Evolutionary conservation across 2,113 vertebrate genomes (phyloP), one percentile per base, ranked within the genome.

Genomic region (Tapirus terrestris): DNA sequence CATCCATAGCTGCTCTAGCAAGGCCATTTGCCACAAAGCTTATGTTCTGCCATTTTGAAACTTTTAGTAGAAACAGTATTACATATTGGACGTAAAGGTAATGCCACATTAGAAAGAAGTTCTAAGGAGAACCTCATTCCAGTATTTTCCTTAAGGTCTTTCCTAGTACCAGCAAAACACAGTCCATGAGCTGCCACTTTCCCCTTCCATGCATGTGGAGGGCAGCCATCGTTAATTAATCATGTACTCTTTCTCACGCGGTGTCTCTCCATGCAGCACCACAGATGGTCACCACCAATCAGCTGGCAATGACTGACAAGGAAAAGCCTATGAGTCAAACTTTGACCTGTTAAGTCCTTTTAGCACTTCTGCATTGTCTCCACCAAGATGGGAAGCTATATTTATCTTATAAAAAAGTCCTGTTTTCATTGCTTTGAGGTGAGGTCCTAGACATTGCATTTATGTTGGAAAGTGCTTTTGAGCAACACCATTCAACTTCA

Each of bases 321-420:
- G 61, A 16, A 20, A 60, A 72, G 23, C 2, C 31, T 45, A 3
- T 43, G 33, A 85, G 27, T 33, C 36, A 51, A 58, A 12, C 39
- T 23, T 43, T 23, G 20, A 60, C 23, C 68, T 43, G 0, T 39
- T 60, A 36, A 61, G 25, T 45, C 25, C 36, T 83, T 72, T 79
- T 36, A 88, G 36, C 20, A 43, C 63, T 60, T 84, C n/a, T 72
- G 45, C 18, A 17, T 39, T 21, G 12, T 87, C 51, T 82, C 70
- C 21, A 79, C 27, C 21, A 77, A 81, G 61, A 51, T 61, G 10
- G 3, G 31, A 80, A 45, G 31, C 58, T 20, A 12, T 3, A 6
- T 93, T 65, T 84, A 75, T 95, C 61, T 60, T 33, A 8, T 18
- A 76, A 43, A 68, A 94, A 21, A 90, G 60, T 58, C 43, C n/a